Evolutionary conservation across 2,888 invertebrate species (phyloP), one percentile per base, ranked within the genome.

Genomic region (Volucella inanis): DNA sequence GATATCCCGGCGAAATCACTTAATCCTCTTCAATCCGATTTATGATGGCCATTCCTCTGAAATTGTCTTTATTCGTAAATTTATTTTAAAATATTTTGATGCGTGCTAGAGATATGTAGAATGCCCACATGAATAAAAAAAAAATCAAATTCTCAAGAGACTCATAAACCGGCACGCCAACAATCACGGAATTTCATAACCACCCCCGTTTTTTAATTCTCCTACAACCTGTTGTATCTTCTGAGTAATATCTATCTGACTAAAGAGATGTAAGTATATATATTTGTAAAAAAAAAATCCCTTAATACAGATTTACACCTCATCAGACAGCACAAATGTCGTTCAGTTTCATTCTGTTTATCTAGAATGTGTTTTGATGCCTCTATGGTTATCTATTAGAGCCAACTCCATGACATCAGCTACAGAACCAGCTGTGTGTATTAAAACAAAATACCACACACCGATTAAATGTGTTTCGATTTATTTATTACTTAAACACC

Each of bases 21-120:
- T 80, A 80, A 80, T 80, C 80, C 80, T 61, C 74, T 18, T 74
- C 80, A 80, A 80, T 74, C 74, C 80, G 74, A 80, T 80, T 80
- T 74, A 80, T 74, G 74, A 80, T 67, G 57, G 47, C 59, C 59
- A 18, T 67, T 67, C 45, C 62, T 81, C 68, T 59, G 70, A 75
- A 76, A 70, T 31, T 59, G n/a, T 38, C 43, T 61, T 54, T 50
- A n/a, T 45, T 18, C 18, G 38, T 59, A 47, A 70, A 80, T 84
- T 80, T 64, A 75, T 68, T 79, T 79, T 54, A 70, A 76, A 71
- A 72, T 67, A 67, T 70, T 74, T 61, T 43, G 39, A 81, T 64
- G 41, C 55, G 14, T 45, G 45, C 31, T 31, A 31, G 31, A 0
- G 31, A 31, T 31, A 31, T 31, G 22, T 67, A 14, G 43, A 22